phyloP scores from a whole-genome alignment of 2,797 vertebrate species.

The Urophycis tenuis region DNA sequence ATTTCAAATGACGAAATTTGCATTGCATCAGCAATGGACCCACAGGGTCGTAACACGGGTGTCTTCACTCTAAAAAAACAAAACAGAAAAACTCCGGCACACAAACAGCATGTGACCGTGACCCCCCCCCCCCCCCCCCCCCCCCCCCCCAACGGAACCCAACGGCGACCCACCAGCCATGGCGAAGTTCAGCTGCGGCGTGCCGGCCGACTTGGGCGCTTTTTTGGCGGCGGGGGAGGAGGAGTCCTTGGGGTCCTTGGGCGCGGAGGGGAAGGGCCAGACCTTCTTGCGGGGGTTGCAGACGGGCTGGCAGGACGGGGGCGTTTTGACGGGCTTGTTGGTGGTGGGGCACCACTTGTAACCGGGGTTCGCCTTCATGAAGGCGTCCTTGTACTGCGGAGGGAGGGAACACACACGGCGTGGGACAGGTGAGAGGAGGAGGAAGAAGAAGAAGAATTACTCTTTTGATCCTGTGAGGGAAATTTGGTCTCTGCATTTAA shows the following conservation, averaged over 20 bases:
- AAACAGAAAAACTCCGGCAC: no score
- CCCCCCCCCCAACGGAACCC: no score
- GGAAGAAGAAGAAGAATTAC: no score
- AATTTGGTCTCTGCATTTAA: no score
- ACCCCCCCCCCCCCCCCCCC: no score
- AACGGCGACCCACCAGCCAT: conserved; percentile 95
- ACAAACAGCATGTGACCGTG: no score
- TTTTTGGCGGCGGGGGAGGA: conserved; percentile 76
- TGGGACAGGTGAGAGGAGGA: no score
- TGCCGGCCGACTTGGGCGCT: conserved; percentile 80
- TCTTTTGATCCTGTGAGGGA: no score
- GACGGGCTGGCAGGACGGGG: conserved; percentile 70
- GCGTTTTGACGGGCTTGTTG: conserved; percentile 91
- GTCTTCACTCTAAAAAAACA: not conserved
- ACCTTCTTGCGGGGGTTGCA: conserved; percentile 87
- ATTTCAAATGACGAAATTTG: not conserved
- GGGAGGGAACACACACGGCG: conserved; percentile 40
- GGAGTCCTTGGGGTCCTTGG: conserved; percentile 82
- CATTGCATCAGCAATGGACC: not conserved
- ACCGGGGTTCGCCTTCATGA: conserved; percentile 98
- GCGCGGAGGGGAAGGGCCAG: conserved; percentile 86
- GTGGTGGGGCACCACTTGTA: conserved; percentile 98
- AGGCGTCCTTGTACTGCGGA: conserved; percentile 94
- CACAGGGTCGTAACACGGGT: not conserved
- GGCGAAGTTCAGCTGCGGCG: conserved; percentile 92